Percentiles rank a stretch among this genome's conserved stretches.
Conservation (phyloP, 2,797 vertebrate species). For the Micromesistius poutassou region DNA sequence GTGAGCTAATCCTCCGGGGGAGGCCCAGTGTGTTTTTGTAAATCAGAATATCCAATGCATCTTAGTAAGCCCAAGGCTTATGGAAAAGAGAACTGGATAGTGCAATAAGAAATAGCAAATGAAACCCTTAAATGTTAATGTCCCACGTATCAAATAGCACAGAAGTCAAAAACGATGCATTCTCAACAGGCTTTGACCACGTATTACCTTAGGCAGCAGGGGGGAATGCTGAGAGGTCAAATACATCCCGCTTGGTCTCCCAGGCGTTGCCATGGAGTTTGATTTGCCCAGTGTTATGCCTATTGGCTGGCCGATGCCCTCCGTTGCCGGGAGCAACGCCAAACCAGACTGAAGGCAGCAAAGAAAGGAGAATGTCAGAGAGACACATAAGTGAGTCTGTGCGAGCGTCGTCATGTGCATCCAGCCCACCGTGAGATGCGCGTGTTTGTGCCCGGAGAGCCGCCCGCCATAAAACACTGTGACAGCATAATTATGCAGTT, state of each 20-base stretch:
- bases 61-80: not conserved
- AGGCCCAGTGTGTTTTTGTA: not conserved
- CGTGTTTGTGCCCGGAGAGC: not conserved
- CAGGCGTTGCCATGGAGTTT: constrained; percentile 68
- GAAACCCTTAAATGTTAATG: not conserved
- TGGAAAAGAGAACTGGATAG: not conserved
- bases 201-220: constrained; percentile 78
- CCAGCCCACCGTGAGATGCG: not conserved
- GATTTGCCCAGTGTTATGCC: constrained; percentile 63
- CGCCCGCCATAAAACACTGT: not conserved
- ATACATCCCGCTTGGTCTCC: constrained; percentile 71
- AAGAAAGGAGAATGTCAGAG: constrained; percentile 36
- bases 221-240: constrained; percentile 64
- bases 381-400: constrained; percentile 20
- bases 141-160: not conserved
- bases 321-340: constrained; percentile 74
- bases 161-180: not conserved
- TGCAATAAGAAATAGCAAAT: not conserved
- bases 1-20: not conserved
- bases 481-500: not conserved
- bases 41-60: not conserved
- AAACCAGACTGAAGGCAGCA: constrained; percentile 65
- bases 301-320: constrained; percentile 70
- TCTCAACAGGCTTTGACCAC: constrained; percentile 4
- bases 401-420: not conserved